Percentiles rank a stretch among this genome's conserved stretches.
Evolutionary conservation across 2,113 vertebrate species (phyloP).

Genomic region (Oryzias melastigma): DNA sequence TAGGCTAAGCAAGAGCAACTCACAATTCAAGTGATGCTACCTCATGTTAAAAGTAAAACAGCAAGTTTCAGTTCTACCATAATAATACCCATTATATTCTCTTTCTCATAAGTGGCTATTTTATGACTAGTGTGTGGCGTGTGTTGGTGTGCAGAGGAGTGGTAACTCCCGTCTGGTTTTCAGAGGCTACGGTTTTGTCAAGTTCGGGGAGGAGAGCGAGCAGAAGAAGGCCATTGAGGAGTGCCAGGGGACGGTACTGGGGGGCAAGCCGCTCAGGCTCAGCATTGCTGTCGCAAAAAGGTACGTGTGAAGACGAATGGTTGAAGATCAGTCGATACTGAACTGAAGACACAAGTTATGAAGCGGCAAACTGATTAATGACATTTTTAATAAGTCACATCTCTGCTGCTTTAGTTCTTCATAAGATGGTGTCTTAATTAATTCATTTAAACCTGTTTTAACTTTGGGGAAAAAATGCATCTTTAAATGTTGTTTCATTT

Average conservation of each 20-base stretch:
- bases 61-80: conserved; percentile 84
- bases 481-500: too few species aligned
- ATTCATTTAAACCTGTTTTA: too few species aligned
- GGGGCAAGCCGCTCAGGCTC: conserved; percentile 87
- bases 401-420: too few species aligned
- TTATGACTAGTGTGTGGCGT: conserved; percentile 64
- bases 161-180: conserved; percentile 56
- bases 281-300: conserved; percentile 89
- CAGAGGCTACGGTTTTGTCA: conserved; percentile 91
- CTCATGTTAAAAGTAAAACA: conserved; percentile 87
- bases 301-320: conserved; percentile 47
- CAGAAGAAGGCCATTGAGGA: conserved; percentile 92
- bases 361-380: too few species aligned
- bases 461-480: too few species aligned
- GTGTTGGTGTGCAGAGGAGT: conserved; percentile 7
- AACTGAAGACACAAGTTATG: too few species aligned
- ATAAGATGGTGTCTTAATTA: too few species aligned
- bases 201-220: conserved; percentile 89
- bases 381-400: too few species aligned
- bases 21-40: conserved; percentile 86
- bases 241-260: conserved; percentile 87
- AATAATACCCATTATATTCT: conserved; percentile 78
- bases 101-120: conserved; percentile 70
- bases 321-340: too few species aligned
- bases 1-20: conserved; percentile 86